Percentiles rank a stretch among this genome's conserved stretches.
These are phyloP conservation scores for Epicampocera succincta DNA, from an alignment of 2,888 invertebrate genomes.

Conservation along the genomic window DNA sequence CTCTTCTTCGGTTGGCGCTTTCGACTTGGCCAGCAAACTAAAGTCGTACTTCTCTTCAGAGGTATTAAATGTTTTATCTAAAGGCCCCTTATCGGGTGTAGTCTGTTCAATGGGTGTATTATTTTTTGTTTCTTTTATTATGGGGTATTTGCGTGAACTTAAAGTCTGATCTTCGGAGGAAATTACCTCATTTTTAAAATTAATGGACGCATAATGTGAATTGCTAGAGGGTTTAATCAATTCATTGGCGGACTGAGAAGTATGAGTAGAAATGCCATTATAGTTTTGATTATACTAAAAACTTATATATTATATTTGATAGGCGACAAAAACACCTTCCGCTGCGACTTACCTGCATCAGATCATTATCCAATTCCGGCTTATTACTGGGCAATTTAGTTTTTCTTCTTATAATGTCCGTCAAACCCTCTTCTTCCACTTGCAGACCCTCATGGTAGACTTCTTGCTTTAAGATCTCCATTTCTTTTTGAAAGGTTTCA, in stretches of 20 bases:
- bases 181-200: slow-evolving; percentile 79
- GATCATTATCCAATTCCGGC: slow-evolving; percentile 80
- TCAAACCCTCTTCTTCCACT: slow-evolving; percentile 91
- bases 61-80: slow-evolving; percentile 57
- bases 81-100: slow-evolving; percentile 54
- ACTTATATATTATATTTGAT: too few species aligned
- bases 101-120: slow-evolving; percentile 17
- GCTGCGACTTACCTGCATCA: slow-evolving; percentile 43
- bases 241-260: slow-evolving; percentile 77
- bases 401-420: slow-evolving; percentile 88
- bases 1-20: slow-evolving; percentile 74
- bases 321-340: too few species aligned
- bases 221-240: slow-evolving; percentile 75
- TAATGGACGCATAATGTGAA: slow-evolving; percentile 75
- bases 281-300: too few species aligned
- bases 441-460: slow-evolving; percentile 90
- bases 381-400: slow-evolving; percentile 85
- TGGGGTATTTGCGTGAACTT: slow-evolving; percentile 48
- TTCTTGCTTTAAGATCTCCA: slow-evolving; percentile 91
- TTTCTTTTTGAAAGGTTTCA: slow-evolving; percentile 88
- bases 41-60: slow-evolving; percentile 57
- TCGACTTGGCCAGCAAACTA: slow-evolving; percentile 29
- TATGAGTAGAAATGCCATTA: too few species aligned
- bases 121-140: slow-evolving; percentile 46
- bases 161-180: slow-evolving; percentile 67